Base-by-base conservation (phyloP, 2,888 invertebrate species). In the Scaptomyza polygonia region DNA sequence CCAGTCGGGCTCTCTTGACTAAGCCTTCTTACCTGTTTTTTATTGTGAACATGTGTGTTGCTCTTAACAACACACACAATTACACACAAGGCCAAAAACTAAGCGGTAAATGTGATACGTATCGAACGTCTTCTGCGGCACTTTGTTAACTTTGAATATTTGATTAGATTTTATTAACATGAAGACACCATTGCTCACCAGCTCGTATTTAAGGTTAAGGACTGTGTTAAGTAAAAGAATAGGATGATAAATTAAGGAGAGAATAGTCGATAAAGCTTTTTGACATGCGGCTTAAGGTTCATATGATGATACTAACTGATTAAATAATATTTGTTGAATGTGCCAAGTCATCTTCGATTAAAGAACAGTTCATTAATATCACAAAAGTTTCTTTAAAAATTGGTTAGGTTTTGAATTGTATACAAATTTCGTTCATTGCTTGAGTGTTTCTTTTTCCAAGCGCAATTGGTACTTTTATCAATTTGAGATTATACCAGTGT, bases 111-210 rank as follows among this genome's bases (percentile, higher is more conserved):
- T 47, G 42, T 55, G 52, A 58, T 59, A 65, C 49, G 48, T 56
- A 77, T 58, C 67, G 58, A 53, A 62, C 62, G 64, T 77, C 82
- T 66, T 54, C 59, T 43, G 52, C 58, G 52, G 43, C 64, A 49
- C 42, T 66, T 57, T 59, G 59, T 48, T 70, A 78, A 72, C 77
- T 86, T 84, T 86, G 86, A 80, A 73, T 77, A 57, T 75, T 64
- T 79, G 83, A 82, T 83, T 79, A 67, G 77, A 76, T 83, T 73
- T 78, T 67, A 63, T 69, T 75, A 71, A 54, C 70, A 65, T 63
- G 58, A 53, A 47, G 40, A 12, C 77, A 61, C 39, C 42, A n/a
- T n/a, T n/a, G 44, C 25, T n/a, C 34, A n/a, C 25, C 32, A 3
- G 9, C 40, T 14, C 3, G 25, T 8, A 16, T 30, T 34, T 25